Conservation (phyloP, 2,888 invertebrate genomes). For the Hypomecis atomaria region DNA sequence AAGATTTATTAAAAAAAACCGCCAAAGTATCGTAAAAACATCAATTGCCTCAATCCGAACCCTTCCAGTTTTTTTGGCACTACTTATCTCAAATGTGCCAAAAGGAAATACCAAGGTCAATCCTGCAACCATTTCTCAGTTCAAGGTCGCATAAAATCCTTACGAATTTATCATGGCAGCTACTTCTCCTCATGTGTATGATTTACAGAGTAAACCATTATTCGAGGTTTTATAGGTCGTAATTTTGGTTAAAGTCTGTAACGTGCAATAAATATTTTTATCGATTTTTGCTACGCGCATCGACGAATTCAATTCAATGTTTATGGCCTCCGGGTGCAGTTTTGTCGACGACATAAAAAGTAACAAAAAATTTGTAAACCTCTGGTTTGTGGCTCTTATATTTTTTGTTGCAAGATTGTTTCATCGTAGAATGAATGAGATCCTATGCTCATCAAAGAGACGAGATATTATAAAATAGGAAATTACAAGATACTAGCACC, state of each 20-base stretch:
- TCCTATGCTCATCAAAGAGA: too few species aligned
- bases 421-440: too few species aligned
- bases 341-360: neutral
- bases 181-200: conserved; percentile 2
- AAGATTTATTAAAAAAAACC: too few species aligned
- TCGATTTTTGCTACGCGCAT: conserved; percentile 12
- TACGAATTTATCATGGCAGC: neutral
- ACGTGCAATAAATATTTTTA: conserved; percentile 15
- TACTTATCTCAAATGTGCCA: too few species aligned
- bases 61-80: too few species aligned
- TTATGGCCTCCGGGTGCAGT: conserved; percentile 10
- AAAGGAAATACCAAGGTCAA: neutral
- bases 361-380: neutral
- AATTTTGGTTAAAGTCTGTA: conserved; percentile 11
- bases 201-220: conserved; percentile 15
- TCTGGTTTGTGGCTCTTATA: neutral
- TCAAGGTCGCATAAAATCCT: neutral
- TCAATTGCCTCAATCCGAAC: too few species aligned
- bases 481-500: too few species aligned
- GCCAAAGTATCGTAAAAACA: too few species aligned
- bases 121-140: neutral
- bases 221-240: conserved; percentile 16
- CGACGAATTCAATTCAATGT: conserved; percentile 4
- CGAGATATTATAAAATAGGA: too few species aligned
- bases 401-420: too few species aligned